phyloP scores from a whole-genome alignment of 2,797 vertebrate genomes.

The Rachycentron canadum region DNA sequence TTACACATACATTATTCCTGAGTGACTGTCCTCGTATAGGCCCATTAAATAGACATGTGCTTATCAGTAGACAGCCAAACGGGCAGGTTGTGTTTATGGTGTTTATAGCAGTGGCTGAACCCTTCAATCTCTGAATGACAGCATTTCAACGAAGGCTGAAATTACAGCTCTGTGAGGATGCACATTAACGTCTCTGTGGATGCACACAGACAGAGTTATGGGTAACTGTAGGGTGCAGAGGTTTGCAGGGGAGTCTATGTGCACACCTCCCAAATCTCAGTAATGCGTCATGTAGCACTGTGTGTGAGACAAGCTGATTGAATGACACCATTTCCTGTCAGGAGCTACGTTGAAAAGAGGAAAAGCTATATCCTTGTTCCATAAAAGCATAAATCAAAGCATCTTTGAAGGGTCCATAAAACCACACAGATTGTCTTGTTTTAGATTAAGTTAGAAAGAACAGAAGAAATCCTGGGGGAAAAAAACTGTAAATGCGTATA shows the following conservation, averaged over 20 bases:
- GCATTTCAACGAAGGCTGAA: slow-evolving; percentile 56
- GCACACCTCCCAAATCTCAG: slow-evolving; percentile 29
- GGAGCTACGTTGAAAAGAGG: not conserved
- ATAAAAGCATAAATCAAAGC: not conserved
- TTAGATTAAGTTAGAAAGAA: not conserved
- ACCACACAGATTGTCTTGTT: not conserved
- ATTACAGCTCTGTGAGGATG: slow-evolving; percentile 53
- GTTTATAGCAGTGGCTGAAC: slow-evolving; percentile 46
- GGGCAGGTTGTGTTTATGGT: slow-evolving; percentile 35
- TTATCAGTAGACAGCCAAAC: slow-evolving; percentile 49
- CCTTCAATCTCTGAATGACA: slow-evolving; percentile 64
- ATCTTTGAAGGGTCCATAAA: not conserved
- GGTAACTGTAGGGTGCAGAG: slow-evolving; percentile 49
- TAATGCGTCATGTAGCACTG: slow-evolving; percentile 10
- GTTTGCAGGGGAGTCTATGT: slow-evolving; percentile 5
- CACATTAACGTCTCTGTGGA: slow-evolving; percentile 54
- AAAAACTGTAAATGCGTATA: not conserved
- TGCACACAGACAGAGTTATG: slow-evolving; percentile 29
- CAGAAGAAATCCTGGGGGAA: not conserved
- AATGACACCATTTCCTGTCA: slow-evolving; percentile 17
- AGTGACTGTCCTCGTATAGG: slow-evolving; percentile 10
- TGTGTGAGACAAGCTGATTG: slow-evolving; percentile 9
- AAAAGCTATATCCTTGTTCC: slow-evolving; percentile 1
- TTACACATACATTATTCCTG: slow-evolving; percentile 9
- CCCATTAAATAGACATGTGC: slow-evolving; percentile 35